phyloP scores from a whole-genome alignment of 2,888 invertebrate genomes.

The Euzophera pinguis region DNA sequence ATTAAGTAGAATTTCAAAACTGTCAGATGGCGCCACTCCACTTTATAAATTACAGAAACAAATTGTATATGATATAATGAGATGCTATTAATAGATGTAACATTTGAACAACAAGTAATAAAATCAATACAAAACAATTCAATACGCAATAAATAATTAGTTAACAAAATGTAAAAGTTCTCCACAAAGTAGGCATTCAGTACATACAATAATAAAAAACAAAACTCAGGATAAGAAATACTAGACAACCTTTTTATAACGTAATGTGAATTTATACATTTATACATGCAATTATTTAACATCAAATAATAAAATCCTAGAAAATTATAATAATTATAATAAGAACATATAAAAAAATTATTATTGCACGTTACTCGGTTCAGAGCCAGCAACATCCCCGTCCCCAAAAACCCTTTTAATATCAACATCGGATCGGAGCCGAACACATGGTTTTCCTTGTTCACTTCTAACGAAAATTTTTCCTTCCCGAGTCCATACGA shows the following conservation, averaged over 20 bases:
- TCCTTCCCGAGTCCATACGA: slow-evolving; percentile 13
- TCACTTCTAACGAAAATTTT: slow-evolving; percentile 9
- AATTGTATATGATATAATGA: not conserved
- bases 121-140: no score
- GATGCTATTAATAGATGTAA: not conserved
- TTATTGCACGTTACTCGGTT: not conserved
- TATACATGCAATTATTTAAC: not conserved
- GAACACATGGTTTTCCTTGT: not conserved
- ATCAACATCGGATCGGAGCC: not conserved
- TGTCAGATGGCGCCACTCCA: not conserved
- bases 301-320: not conserved
- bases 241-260: not conserved
- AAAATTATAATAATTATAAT: not conserved
- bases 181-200: no score
- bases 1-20: not conserved
- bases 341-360: not conserved
- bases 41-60: not conserved
- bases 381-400: not conserved
- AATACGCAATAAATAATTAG: no score
- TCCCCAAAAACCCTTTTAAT: not conserved
- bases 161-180: no score
- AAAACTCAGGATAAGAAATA: no score
- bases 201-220: no score
- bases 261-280: not conserved
- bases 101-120: not conserved